Evolutionary conservation across 2,113 vertebrate genomes (phyloP).

Genomic region (Prolemur simus): DNA sequence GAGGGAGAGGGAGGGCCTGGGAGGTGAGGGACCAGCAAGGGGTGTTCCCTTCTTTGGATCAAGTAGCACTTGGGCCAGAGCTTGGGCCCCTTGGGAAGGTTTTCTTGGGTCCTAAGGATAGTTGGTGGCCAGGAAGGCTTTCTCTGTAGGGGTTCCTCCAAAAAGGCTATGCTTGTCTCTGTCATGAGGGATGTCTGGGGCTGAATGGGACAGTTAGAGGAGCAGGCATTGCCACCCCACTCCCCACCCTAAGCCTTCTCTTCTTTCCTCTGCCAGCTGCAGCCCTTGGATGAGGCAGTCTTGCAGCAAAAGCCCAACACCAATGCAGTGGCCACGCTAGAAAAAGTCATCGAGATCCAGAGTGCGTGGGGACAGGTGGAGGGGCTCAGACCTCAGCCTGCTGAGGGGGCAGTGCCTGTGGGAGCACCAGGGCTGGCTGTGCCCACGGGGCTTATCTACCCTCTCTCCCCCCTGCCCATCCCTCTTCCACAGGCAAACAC

Average conservation of each 20-base stretch:
- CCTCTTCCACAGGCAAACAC: constrained; percentile 87
- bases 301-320: constrained; percentile 92
- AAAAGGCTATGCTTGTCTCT: not conserved
- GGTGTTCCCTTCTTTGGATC: not conserved
- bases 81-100: not conserved
- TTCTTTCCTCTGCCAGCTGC: constrained; percentile 82
- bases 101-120: not conserved
- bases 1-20: not conserved
- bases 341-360: constrained; percentile 95
- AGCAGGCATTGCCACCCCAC: not conserved
- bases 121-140: not conserved
- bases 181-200: not conserved
- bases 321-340: constrained; percentile 91
- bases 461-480: not conserved
- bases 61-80: not conserved
- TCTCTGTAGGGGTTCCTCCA: not conserved
- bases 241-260: not conserved
- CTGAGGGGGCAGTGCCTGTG: rapidly evolving
- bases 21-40: not conserved
- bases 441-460: rapidly evolving
- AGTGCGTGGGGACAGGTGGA: constrained; percentile 83
- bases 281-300: constrained; percentile 88
- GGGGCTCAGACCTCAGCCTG: not conserved
- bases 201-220: not conserved
- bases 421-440: not conserved